A percentile compares a stretch with the other conserved stretches of the same genome.
Conservation (phyloP, 2,113 vertebrate species). For the Kryptolebias marmoratus region DNA sequence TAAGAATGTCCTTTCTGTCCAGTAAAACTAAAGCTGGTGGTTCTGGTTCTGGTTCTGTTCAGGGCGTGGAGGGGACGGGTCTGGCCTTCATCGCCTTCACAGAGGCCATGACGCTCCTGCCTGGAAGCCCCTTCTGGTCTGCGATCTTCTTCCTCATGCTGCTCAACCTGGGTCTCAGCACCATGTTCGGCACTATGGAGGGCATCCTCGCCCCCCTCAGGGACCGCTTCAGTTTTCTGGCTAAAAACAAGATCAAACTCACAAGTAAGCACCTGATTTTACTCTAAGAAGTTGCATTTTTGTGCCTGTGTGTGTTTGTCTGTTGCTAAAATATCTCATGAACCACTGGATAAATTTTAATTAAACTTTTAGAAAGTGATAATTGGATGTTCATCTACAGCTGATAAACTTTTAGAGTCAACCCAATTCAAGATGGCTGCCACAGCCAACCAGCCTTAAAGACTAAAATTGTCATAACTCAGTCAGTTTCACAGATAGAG, state of each 20-base stretch:
- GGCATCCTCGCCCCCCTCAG: constrained; percentile 84
- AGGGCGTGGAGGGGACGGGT: constrained; percentile 82
- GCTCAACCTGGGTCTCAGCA: constrained; percentile 82
- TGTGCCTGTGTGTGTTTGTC: no score
- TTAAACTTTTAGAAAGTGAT: no score
- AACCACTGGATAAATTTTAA: no score
- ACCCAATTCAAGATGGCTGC: no score
- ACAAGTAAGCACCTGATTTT: constrained; percentile 70
- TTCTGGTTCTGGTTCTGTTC: constrained; percentile 9
- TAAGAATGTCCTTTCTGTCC: not conserved
- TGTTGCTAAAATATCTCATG: no score
- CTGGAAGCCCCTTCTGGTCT: constrained; percentile 85
- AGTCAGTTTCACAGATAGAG: no score
- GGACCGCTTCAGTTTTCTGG: constrained; percentile 81
- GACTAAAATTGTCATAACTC: no score
- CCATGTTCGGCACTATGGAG: constrained; percentile 84
- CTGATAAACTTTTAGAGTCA: no score
- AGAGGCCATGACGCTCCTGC: constrained; percentile 83
- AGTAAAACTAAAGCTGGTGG: not conserved
- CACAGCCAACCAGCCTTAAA: no score
- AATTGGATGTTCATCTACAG: no score
- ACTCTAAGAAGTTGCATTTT: no score
- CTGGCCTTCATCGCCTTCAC: constrained; percentile 85
- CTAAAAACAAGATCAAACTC: constrained; percentile 77
- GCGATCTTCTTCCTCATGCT: constrained; percentile 86